phyloP scores from a whole-genome alignment of 1,140 invertebrate genomes.

The Pseudoatta argentina region DNA sequence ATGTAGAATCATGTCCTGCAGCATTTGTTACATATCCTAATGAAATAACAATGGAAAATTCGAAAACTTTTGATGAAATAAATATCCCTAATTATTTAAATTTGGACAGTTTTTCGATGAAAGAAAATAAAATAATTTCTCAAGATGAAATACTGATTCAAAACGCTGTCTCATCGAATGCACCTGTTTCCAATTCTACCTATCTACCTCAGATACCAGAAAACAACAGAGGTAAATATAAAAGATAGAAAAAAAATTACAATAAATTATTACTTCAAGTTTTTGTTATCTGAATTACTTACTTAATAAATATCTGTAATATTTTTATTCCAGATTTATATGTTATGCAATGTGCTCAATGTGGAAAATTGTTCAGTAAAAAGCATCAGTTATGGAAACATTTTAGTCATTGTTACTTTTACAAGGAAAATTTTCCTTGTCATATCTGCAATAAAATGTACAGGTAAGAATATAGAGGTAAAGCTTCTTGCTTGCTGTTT shows the following conservation, averaged over 20 bases:
- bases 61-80: neutral
- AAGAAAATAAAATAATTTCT: neutral
- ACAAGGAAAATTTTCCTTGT: slow-evolving; percentile 64
- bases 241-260: neutral
- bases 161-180: neutral
- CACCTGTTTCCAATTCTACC: neutral
- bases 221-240: slow-evolving; percentile 24
- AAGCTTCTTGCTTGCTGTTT: neutral
- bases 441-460: slow-evolving; percentile 70
- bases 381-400: slow-evolving; percentile 74
- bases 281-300: neutral
- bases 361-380: slow-evolving; percentile 68
- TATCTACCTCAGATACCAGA: neutral
- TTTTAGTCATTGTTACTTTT: slow-evolving; percentile 55
- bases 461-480: slow-evolving; percentile 69
- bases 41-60: neutral
- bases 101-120: neutral
- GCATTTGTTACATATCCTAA: neutral
- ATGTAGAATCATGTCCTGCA: neutral
- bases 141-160: neutral
- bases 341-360: slow-evolving; percentile 70
- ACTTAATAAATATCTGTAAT: neutral
- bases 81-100: neutral
- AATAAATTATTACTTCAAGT: slow-evolving; percentile 10
- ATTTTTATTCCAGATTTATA: slow-evolving; percentile 68